phyloP scores from a whole-genome alignment of 2,797 vertebrate genomes.

The Acrossocheilus wenchowensis region DNA sequence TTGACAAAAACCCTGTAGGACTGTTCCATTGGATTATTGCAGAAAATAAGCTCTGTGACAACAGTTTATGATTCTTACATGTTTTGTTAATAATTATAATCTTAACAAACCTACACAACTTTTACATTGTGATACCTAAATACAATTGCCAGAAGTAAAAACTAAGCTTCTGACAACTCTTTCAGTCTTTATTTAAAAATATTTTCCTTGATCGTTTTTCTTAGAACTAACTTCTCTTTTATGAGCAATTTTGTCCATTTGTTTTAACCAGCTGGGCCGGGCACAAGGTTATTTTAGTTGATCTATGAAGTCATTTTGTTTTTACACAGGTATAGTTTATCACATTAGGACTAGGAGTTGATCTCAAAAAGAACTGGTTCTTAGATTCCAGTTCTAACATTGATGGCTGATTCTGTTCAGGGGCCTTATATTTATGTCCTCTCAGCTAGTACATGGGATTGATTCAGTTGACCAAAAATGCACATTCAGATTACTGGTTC shows the following conservation, averaged over 20 bases:
- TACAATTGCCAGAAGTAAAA: too few relatives aligned
- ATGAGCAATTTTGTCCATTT: neutral
- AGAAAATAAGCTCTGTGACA: neutral
- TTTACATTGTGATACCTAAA: neutral
- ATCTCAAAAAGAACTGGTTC: too few relatives aligned
- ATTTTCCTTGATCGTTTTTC: neutral
- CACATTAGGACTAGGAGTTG: too few relatives aligned
- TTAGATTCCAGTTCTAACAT: neutral
- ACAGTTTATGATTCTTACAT: neutral
- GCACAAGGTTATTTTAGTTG: too few relatives aligned
- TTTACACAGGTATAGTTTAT: too few relatives aligned
- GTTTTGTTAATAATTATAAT: neutral
- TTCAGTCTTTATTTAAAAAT: too few relatives aligned
- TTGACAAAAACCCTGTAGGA: neutral
- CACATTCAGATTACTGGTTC: neutral
- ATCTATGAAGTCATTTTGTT: too few relatives aligned
- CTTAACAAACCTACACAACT: neutral
- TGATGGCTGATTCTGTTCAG: neutral
- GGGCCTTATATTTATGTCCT: neutral
- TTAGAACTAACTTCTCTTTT: neutral
- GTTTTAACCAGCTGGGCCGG: neutral
- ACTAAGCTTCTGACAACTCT: too few relatives aligned
- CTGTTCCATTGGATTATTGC: neutral
- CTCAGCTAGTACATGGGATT: neutral
- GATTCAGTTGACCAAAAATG: neutral